Base-by-base conservation (phyloP, 2,888 invertebrate species). In the Melinaea marsaeus region DNA sequence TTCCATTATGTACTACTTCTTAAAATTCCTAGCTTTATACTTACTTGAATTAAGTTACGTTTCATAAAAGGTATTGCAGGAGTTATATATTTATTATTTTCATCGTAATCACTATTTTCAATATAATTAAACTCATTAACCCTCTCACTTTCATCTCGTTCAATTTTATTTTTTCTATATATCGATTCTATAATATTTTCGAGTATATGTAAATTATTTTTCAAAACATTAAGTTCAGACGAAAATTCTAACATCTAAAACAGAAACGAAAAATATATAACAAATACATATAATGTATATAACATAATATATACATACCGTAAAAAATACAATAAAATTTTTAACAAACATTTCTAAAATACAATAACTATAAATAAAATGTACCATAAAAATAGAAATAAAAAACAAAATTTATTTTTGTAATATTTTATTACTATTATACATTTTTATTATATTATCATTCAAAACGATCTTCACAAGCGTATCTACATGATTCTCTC, bases 381-480 rank as follows among this genome's bases (percentile, higher is more conserved):
- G 1, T 37, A 13, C 13, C 13, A 13, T 55, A 11, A 58, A 22
- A 13, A 54, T 56, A 13, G 45, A 13, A 32, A 51, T 51, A 32
- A 51, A 51, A 51, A 3, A n/a, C 46, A 46, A n/a, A 32, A 22
- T 32, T 32, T 51, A 32, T 11, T n/a, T 48, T 9, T 45, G 1
- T 4, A 7, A 51, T 9, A 51, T 22, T 51, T 22, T 51, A 22
- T 51, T 4, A 4, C 7, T 51, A 13, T 22, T 22, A 7, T 48
- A 48, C 13, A 13, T 48, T 13, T 48, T 48, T 5, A 11, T n/a
- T 6, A 13, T 9, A 13, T 1, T 51, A 32, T 51, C 11, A 51
- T 32, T 32, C 22, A 32, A 59, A 63, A 48, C 59, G 48, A 11
- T 35, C 9, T 22, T 22, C 6, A 33, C 63, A 63, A 7, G 55